A percentile compares a stretch with the other conserved stretches of the same genome.
phyloP scores from a whole-genome alignment of 2,113 vertebrate species.

The Thermophis baileyi region DNA sequence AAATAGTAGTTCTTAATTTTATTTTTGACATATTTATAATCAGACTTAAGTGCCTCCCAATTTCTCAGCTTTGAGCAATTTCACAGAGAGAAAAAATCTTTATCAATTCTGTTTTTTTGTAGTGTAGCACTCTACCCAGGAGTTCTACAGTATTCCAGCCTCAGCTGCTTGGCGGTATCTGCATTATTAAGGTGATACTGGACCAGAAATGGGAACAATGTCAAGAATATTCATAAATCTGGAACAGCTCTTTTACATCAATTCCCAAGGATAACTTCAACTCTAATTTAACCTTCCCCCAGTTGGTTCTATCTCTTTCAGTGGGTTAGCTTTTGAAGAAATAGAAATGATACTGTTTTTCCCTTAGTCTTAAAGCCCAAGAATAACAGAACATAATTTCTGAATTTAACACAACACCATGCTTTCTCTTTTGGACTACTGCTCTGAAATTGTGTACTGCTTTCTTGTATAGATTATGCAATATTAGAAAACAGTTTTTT shows the following conservation, averaged over 20 bases:
- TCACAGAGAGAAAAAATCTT: constrained; percentile 18
- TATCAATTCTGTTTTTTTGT: constrained; percentile 7
- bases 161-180: background rate
- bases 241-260: background rate
- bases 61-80: constrained; percentile 42
- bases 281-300: background rate
- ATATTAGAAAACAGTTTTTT: background rate
- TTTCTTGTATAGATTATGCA: background rate
- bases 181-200: background rate
- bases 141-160: background rate
- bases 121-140: constrained; percentile 9
- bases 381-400: background rate
- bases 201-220: background rate
- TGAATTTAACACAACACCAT: background rate
- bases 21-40: constrained; percentile 44
- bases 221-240: background rate
- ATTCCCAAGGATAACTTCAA: background rate
- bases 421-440: background rate
- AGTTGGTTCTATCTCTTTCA: background rate
- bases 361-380: background rate
- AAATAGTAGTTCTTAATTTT: constrained; percentile 53
- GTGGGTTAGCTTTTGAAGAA: background rate
- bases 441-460: background rate
- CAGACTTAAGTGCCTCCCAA: constrained; percentile 40
- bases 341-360: background rate